Evolutionary conservation across 2,113 vertebrate species (phyloP).

Genomic region (Sterna hirundo): DNA sequence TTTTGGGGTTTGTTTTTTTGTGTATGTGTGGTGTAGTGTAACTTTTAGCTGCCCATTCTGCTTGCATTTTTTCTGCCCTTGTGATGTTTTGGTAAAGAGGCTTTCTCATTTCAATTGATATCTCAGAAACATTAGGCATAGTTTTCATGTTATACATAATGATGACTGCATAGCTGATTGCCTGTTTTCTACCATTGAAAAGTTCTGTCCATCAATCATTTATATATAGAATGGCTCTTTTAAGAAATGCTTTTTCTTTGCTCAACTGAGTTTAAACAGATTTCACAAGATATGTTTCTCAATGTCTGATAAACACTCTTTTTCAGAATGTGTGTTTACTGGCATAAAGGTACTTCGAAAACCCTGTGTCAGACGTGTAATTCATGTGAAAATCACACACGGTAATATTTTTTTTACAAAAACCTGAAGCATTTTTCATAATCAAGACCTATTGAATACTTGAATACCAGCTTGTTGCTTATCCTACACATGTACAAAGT

Average conservation of each 20-base stretch:
- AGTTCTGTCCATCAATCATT: not conserved
- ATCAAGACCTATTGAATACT: not conserved
- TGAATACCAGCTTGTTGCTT: not conserved
- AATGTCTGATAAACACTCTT: not conserved
- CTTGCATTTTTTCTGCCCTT: not conserved
- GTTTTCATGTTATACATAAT: not conserved
- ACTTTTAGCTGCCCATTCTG: not conserved
- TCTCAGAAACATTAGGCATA: not conserved
- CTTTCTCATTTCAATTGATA: not conserved
- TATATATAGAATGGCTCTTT: not conserved
- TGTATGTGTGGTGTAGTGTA: fast-evolving
- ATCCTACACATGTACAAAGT: not conserved
- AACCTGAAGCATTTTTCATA: not conserved
- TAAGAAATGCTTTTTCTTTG: not conserved
- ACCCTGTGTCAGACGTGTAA: not conserved
- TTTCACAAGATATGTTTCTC: not conserved
- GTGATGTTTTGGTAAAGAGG: not conserved
- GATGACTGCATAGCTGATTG: not conserved
- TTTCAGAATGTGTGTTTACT: not conserved
- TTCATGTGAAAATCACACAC: not conserved
- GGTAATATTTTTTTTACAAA: not conserved
- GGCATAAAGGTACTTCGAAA: not conserved
- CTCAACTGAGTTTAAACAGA: not conserved
- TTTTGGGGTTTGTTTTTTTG: not conserved
- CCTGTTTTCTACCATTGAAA: not conserved